Base-by-base conservation (phyloP, 2,888 invertebrate genomes). In the Erebia epiphron region DNA sequence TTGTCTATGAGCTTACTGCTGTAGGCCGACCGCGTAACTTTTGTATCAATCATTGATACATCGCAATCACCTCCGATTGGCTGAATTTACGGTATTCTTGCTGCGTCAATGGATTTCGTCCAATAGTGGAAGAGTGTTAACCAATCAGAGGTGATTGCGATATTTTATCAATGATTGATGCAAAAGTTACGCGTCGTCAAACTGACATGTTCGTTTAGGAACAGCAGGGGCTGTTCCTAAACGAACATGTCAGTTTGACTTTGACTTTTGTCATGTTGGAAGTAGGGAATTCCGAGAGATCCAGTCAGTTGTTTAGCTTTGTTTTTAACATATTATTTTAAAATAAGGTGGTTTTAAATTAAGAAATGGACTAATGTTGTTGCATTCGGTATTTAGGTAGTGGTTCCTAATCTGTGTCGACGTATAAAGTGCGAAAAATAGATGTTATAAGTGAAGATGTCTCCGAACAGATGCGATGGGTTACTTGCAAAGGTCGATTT, bases 401-500 rank as follows among this genome's bases (percentile, higher is more conserved):
- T 85, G 81, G 78, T 82, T 78, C 74, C 74, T 75, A 72, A 71
- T 77, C 75, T 70, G 72, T 76, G 79, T 71, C 76, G 66, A 76
- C 69, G 77, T 79, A 79, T 80, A 79, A 75, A 77, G 70, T 79
- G 77, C 70, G 79, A 79, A 78, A 77, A 79, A 82, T 86, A 84
- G 76, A 86, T 86, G 89, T 80, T 83, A 79, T 86, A 87, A 80
- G 79, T 78, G 79, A 89, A 83, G 79, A 93, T 93, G 93, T 84
- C 93, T 79, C 89, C 89, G 71, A 91, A 87, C 84, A 88, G 94
- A 87, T 86, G 96, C 81, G 95, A 96, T 86, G 96, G 97, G 78
- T 94, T 98, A 79, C 89, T 98, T 84, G 98, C 98, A 75, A 95
- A 97, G 82, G 97, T 98, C 63, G 98, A 98, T 94, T 98, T 98